Conservation (phyloP, 1,140 invertebrate species). For the Drosophila neocordata region DNA sequence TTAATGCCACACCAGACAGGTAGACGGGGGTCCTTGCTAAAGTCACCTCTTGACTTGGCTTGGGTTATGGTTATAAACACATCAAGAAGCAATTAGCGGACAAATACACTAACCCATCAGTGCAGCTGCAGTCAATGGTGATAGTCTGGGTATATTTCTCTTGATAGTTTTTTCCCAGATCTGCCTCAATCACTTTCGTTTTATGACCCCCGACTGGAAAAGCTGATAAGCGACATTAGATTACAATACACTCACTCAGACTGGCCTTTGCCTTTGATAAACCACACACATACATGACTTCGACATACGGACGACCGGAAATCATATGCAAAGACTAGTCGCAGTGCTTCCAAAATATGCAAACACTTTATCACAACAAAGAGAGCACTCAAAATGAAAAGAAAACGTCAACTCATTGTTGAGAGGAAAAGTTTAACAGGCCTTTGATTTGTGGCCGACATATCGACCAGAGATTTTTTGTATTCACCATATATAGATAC, state of each 20-base stretch:
- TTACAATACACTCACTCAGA: constrained; percentile 4
- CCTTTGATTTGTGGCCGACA: constrained; percentile 70
- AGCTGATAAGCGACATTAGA: constrained; percentile 48
- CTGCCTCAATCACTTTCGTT: constrained; percentile 61
- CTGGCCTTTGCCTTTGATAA: constrained; percentile 17
- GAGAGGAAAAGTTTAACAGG: constrained; percentile 51
- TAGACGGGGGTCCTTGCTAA: constrained; percentile 39
- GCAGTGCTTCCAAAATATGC: constrained; percentile 28
- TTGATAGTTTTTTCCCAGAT: constrained; percentile 17
- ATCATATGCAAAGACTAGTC: constrained; percentile 28
- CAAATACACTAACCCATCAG: constrained; percentile 53
- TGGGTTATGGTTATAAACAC: constrained; percentile 50
- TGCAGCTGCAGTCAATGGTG: constrained; percentile 16
- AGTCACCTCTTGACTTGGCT: constrained; percentile 36
- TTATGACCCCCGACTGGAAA: constrained; percentile 46
- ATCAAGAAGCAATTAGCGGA: constrained; percentile 74
- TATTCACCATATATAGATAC: neutral
- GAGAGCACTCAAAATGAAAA: constrained; percentile 70
- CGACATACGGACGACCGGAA: constrained; percentile 31
- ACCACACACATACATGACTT: neutral
- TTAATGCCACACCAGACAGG: constrained; percentile 42
- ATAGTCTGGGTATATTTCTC: constrained; percentile 7
- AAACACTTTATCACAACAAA: constrained; percentile 57
- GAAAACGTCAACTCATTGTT: constrained; percentile 74
- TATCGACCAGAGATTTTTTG: neutral